Base-by-base conservation (phyloP, 2,888 invertebrate species). In the Timandra comae region DNA sequence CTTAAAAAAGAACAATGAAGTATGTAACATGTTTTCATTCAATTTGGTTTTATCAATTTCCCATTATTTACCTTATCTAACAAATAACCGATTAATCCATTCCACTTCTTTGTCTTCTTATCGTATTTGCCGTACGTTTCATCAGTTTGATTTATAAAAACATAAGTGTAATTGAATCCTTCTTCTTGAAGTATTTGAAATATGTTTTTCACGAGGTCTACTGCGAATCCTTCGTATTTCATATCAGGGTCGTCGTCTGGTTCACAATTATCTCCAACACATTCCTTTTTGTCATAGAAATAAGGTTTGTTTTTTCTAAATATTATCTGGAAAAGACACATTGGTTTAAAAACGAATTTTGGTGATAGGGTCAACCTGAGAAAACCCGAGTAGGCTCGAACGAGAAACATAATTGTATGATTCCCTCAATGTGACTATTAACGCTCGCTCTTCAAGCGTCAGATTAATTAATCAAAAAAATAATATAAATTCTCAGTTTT, bases 251-350 rank as follows among this genome's bases (percentile, higher is more conserved):
- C 75, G 4, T 90, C 78, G 26, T 86, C 86, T 42, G 87, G 87
- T 38, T 81, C 80, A 34, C 78, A 73, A 2, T 63, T 56, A 1
- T 56, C 56, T 37, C 55, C 55, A 20, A 46, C 49, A 43, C 80
- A 80, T 41, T 61, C 53, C 37, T 56, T 41, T 70, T 90, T 92
- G 27, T 88, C 74, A 87, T 90, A 91, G 38, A 92, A 90, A 63
- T 93, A 95, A 0, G 95, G 95, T 29, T 90, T 87, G 46, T 91
- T 92, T 77, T 89, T 69, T 43, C 90, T 88, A 1, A 93, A 91
- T 35, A 92, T 91, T 13, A 85, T 59, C 85, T 85, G 44, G 10
- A 40, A 35, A 16, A 16, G 3, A n/a, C n/a, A n/a, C n/a, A n/a
- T n/a, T n/a, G n/a, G n/a, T n/a, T n/a, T n/a, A n/a, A n/a, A n/a